phyloP scores from a whole-genome alignment of 2,113 vertebrate species.

The Cathartes aura region DNA sequence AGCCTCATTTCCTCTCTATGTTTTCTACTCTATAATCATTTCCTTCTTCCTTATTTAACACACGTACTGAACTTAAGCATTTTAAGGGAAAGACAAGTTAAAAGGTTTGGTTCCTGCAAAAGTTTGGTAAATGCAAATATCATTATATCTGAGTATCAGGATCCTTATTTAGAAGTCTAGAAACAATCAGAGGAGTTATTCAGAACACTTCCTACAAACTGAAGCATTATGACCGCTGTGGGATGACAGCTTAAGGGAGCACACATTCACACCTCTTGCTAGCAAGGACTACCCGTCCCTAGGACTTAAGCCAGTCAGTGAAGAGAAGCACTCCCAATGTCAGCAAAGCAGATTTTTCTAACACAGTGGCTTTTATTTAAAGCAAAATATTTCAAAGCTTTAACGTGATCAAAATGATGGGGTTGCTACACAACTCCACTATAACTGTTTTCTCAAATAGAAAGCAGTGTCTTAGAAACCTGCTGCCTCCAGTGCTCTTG shows the following conservation, averaged over 20 bases:
- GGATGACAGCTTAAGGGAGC: neutral
- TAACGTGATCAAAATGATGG: neutral
- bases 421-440: neutral
- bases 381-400: constrained; percentile 40
- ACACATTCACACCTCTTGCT: neutral
- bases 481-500: neutral
- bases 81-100: neutral
- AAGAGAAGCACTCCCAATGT: constrained; percentile 2
- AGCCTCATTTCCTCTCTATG: neutral
- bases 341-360: constrained; percentile 43
- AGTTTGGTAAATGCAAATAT: neutral
- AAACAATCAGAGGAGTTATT: neutral
- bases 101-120: neutral
- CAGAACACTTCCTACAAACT: neutral
- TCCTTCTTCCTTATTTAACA: neutral
- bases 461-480: neutral
- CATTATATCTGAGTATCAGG: neutral
- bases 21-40: neutral
- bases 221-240: neutral
- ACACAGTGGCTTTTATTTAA: neutral
- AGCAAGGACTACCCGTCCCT: neutral
- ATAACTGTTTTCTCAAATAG: neutral
- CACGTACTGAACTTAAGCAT: neutral
- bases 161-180: neutral
- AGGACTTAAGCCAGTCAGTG: neutral